Evolutionary conservation across 2,113 vertebrate genomes (phyloP), one percentile per base, ranked within the genome.

Genomic region (Haemorhous mexicanus): DNA sequence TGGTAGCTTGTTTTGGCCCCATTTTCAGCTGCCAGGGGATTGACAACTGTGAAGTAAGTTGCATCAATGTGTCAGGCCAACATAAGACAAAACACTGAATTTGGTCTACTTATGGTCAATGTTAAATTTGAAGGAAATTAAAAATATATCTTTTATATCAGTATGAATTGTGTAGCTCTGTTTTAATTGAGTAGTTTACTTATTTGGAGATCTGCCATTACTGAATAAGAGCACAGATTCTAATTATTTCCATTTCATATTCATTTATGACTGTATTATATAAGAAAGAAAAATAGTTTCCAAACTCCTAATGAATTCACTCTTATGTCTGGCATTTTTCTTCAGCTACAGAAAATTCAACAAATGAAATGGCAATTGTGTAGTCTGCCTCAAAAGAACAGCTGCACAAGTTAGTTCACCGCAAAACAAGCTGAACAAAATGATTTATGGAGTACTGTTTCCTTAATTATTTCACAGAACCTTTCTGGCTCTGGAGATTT

Each of bases 391-490:
- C 86, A 81, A 81, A 94, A 95, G 67, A 95, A 80, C 85, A 94
- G 79, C 80, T 93, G 82, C 56, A 62, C 53, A 47, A 81, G 62
- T 92, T 86, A 83, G 83, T 89, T 94, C 82, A 89, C 55, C 50
- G 64, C 37, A 90, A 75, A 93, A 58, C 22, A 89, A 85, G 50
- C 76, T 76, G 64, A 80, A 91, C 47, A 87, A 90, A 94, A 85
- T 93, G 52, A 94, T 94, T 80, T 91, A 88, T 91, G 80, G 68
- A 92, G 76, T 94, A 94, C 81, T 92, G 84, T 94, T 97, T 95
- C 88, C 73, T 90, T 90, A 88, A 78, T 95, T 95, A 93, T 90
- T 90, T 96, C 93, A 91, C 81, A 90, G 85, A 69, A 93, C 64
- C 52, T 80, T 35, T 81, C 37, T 93, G 61, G 9, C 95, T 95